Evolutionary conservation across 2,888 invertebrate genomes (phyloP).

Genomic region (Rotaria sp.): DNA sequence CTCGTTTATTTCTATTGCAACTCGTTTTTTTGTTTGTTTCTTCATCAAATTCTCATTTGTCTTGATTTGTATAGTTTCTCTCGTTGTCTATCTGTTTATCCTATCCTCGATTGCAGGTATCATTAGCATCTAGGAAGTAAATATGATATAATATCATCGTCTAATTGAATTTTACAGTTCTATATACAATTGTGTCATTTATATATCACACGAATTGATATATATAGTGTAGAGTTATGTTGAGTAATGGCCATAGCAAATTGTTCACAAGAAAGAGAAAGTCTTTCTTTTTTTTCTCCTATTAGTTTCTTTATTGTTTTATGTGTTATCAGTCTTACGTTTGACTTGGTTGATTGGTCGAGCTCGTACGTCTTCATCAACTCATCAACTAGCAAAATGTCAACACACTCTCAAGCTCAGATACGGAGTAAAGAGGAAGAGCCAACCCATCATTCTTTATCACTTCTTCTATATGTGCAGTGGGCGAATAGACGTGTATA

Average conservation of each 20-base stretch:
- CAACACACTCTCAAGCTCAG: background rate
- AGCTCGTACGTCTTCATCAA: slow-evolving; percentile 22
- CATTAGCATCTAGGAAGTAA: slow-evolving; percentile 1
- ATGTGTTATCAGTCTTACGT: slow-evolving; percentile 7
- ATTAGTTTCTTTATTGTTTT: background rate
- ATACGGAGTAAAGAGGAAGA: slow-evolving; percentile 3
- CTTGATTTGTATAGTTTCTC: slow-evolving; percentile 15
- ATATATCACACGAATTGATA: background rate
- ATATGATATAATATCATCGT: background rate
- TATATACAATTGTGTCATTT: slow-evolving; percentile 22
- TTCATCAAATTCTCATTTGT: slow-evolving; percentile 20
- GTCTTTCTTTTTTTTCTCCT: background rate
- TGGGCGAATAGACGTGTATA: background rate
- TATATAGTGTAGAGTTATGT: background rate
- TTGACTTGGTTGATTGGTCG: slow-evolving; percentile 9
- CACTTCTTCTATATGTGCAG: background rate
- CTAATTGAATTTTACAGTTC: slow-evolving; percentile 5
- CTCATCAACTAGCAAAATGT: slow-evolving; percentile 19
- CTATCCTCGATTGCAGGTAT: background rate
- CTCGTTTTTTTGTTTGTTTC: background rate
- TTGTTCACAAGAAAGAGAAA: background rate
- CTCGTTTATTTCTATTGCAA: background rate
- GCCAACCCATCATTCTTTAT: slow-evolving; percentile 19
- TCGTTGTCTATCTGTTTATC: background rate
- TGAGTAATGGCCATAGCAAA: background rate